A percentile compares a stretch with the other conserved stretches of the same genome.
These are phyloP conservation scores for Nixonia krombeini DNA, from an alignment of 1,140 invertebrate genomes.

Conservation along the genomic window DNA sequence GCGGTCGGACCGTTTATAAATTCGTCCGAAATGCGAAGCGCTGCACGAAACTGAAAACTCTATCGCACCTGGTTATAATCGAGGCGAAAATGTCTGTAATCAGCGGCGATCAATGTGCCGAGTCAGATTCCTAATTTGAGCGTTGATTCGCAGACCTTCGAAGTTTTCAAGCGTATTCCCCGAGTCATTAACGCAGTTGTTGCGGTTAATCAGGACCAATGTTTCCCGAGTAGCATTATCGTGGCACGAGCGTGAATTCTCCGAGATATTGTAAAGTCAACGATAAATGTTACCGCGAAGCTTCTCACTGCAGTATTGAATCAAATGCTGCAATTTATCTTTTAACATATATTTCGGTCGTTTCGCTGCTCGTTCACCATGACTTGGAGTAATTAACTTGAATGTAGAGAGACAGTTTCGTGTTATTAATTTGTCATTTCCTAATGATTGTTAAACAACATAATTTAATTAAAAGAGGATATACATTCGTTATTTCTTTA, in stretches of 20 bases:
- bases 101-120: slow-evolving; percentile 15
- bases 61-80: not conserved
- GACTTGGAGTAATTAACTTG: too few species aligned
- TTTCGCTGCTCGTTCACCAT: too few species aligned
- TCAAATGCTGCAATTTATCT: not conserved
- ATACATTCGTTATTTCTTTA: not conserved
- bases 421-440: too few species aligned
- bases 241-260: not conserved
- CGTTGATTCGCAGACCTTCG: slow-evolving; percentile 9
- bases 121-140: slow-evolving; percentile 33
- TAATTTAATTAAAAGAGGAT: too few species aligned
- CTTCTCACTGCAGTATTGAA: too few species aligned
- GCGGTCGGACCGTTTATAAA: too few species aligned
- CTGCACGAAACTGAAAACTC: too few species aligned
- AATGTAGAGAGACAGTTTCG: too few species aligned
- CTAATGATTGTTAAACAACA: too few species aligned
- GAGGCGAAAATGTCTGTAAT: not conserved
- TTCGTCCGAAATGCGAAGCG: too few species aligned
- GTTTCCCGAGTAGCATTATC: slow-evolving; percentile 27
- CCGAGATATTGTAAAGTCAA: not conserved
- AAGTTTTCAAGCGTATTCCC: slow-evolving; percentile 27
- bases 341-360: not conserved
- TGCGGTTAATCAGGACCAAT: slow-evolving; percentile 29
- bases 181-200: slow-evolving; percentile 28
- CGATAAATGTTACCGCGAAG: too few species aligned